phyloP scores from a whole-genome alignment of 2,888 invertebrate species.

The Tanaodytes sp. region DNA sequence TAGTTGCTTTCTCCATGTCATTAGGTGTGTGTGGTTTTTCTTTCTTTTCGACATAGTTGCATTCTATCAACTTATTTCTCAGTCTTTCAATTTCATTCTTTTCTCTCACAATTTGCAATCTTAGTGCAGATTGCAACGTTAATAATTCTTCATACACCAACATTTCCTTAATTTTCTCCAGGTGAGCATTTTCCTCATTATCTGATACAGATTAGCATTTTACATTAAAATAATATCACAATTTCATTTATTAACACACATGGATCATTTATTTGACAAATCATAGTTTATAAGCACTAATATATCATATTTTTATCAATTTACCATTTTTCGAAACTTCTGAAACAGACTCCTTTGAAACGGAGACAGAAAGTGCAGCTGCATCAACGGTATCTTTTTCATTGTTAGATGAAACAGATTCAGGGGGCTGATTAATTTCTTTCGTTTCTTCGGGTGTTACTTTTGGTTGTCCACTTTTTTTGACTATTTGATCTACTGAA shows the following conservation, averaged over 20 bases:
- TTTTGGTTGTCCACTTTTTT: conserved; percentile 56
- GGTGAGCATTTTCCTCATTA: conserved; percentile 59
- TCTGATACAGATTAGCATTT: too few relatives aligned
- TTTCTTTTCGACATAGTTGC: conserved; percentile 60
- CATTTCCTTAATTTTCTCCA: conserved; percentile 66
- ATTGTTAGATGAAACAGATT: conserved; percentile 4
- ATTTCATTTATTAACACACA: conserved; percentile 3
- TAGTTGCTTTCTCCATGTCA: conserved; percentile 74
- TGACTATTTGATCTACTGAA: conserved; percentile 51
- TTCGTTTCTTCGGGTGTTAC: conserved; percentile 54
- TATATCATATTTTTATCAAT: too few relatives aligned
- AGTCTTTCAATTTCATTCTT: conserved; percentile 82
- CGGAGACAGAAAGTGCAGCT: conserved; percentile 22
- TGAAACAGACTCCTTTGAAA: conserved; percentile 20
- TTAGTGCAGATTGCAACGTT: conserved; percentile 80
- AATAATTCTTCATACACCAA: conserved; percentile 74
- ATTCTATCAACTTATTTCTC: conserved; percentile 65
- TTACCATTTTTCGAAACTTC: conserved; percentile 34
- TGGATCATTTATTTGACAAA: not conserved
- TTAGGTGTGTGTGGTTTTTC: conserved; percentile 71
- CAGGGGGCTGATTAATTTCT: conserved; percentile 45
- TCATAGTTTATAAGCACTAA: too few relatives aligned
- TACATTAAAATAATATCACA: too few relatives aligned
- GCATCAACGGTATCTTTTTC: conserved; percentile 49
- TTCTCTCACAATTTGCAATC: conserved; percentile 82